Conservation (phyloP, 2,113 vertebrate species). For the Tychaedon coryphoeus region DNA sequence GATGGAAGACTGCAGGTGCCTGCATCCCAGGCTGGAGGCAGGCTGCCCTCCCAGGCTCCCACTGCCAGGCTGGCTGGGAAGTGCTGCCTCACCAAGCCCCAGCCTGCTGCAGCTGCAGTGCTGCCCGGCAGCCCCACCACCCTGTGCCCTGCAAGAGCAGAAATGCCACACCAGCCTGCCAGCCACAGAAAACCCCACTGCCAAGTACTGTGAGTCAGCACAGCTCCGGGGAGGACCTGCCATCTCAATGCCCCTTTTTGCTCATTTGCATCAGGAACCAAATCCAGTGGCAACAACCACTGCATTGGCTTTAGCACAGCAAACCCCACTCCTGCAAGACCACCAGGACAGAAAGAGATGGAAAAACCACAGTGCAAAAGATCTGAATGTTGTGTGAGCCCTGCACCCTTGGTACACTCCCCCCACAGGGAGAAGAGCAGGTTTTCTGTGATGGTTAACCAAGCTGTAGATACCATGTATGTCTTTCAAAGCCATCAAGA, state of each 20-base stretch:
- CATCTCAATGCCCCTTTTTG: fast-evolving
- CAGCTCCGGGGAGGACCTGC: fast-evolving
- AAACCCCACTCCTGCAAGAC: not conserved
- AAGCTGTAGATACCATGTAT: not conserved
- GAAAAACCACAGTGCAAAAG: not conserved
- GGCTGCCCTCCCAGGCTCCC: not conserved
- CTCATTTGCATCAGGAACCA: fast-evolving
- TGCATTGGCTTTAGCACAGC: not conserved
- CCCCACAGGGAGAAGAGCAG: not conserved
- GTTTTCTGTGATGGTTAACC: not conserved
- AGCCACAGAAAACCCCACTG: fast-evolving
- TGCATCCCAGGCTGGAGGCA: not conserved
- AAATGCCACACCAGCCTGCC: fast-evolving
- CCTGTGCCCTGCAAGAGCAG: not conserved
- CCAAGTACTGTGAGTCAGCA: fast-evolving
- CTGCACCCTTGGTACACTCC: not conserved
- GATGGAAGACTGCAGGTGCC: not conserved
- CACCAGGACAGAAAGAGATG: fast-evolving
- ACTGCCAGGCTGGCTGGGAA: not conserved
- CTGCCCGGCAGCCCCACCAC: not conserved
- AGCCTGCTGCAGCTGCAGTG: fast-evolving
- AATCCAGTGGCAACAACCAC: fast-evolving
- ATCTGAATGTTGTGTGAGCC: not conserved
- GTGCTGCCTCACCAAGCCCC: not conserved
- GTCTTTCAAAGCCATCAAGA: not conserved